phyloP scores from a whole-genome alignment of 2,113 vertebrate genomes.

The Bagarius yarrelli region DNA sequence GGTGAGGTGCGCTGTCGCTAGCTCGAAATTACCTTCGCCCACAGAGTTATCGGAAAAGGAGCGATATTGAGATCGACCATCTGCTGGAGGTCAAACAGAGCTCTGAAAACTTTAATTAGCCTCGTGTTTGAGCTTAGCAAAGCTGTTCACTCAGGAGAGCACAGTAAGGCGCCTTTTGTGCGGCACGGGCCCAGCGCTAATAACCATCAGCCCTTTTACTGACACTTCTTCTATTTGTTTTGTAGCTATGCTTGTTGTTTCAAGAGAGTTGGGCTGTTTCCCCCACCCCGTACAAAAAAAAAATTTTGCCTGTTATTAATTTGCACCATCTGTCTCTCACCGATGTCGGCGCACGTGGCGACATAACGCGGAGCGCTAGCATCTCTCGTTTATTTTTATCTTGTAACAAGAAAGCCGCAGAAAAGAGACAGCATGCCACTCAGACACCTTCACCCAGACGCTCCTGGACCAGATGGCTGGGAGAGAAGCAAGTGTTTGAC shows the following conservation, averaged over 20 bases:
- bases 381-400: slow-evolving; percentile 75
- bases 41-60: slow-evolving; percentile 1
- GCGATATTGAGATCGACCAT: slow-evolving; percentile 32
- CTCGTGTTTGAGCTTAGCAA: slow-evolving; percentile 39
- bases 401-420: slow-evolving; percentile 70
- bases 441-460: slow-evolving; percentile 61
- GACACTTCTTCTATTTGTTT: slow-evolving; percentile 51
- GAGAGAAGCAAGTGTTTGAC: slow-evolving; percentile 59
- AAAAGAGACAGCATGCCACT: slow-evolving; percentile 61
- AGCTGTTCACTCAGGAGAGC: slow-evolving; percentile 35
- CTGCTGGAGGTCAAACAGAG: slow-evolving; percentile 40
- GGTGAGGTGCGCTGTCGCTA: background rate
- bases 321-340: slow-evolving; percentile 71
- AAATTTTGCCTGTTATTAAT: slow-evolving; percentile 67
- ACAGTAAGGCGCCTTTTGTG: slow-evolving; percentile 32
- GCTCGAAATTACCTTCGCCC: background rate
- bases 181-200: slow-evolving; percentile 33
- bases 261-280: slow-evolving; percentile 37
- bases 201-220: slow-evolving; percentile 30
- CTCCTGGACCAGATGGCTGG: slow-evolving; percentile 71
- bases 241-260: slow-evolving; percentile 46
- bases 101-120: slow-evolving; percentile 45
- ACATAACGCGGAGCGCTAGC: slow-evolving; percentile 68
- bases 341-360: slow-evolving; percentile 62
- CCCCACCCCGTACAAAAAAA: background rate